These are phyloP conservation scores for Trididemnum clinides DNA, from an alignment of 23 tunicate genomes.

Conservation along the genomic window DNA sequence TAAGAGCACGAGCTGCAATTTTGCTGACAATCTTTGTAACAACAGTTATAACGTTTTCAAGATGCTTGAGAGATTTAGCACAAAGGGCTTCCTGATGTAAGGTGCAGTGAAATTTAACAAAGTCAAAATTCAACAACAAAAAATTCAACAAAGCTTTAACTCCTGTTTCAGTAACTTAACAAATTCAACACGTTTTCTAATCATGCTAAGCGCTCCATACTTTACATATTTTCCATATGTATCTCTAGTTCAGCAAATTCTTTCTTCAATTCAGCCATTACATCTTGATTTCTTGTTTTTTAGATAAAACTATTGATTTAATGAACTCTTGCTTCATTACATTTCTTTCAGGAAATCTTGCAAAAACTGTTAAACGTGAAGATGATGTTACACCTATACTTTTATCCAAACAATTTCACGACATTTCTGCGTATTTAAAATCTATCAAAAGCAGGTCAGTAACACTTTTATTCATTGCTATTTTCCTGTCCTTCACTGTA, in stretches of 20 bases:
- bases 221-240: constrained; percentile 17
- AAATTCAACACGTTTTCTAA: constrained; percentile 36
- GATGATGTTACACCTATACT: constrained; percentile 35
- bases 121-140: constrained; percentile 16
- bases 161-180: constrained; percentile 9
- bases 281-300: constrained; percentile 47
- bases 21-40: constrained; percentile 1
- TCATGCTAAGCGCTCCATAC: constrained; percentile 21
- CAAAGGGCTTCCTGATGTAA: constrained; percentile 38
- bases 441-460: constrained; percentile 43
- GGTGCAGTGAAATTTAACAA: constrained; percentile 29
- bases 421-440: too few relatives aligned
- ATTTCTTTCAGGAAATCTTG: constrained; percentile 47
- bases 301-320: constrained; percentile 31
- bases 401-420: constrained; percentile 40
- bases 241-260: constrained; percentile 22
- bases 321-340: too few relatives aligned
- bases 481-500: constrained; percentile 41
- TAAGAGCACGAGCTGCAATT: constrained; percentile 9
- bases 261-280: constrained; percentile 55
- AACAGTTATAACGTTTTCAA: background rate
- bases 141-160: too few relatives aligned
- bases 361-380: constrained; percentile 40
- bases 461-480: constrained; percentile 37
- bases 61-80: too few relatives aligned